Conservation (phyloP, 2,888 invertebrate species). For the Spodoptera exigua region DNA sequence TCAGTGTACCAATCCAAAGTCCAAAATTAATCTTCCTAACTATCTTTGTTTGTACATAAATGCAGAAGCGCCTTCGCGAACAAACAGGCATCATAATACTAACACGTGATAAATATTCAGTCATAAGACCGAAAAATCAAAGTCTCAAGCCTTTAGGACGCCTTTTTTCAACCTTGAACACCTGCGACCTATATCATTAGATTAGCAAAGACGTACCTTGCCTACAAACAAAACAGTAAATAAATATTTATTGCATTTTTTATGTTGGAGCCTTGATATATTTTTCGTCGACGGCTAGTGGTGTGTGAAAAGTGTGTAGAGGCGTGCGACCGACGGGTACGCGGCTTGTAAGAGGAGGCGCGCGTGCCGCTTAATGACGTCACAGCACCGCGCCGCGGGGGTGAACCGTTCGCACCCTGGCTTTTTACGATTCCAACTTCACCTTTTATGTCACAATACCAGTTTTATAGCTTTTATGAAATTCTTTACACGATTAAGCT, state of each 20-base stretch:
- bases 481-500: slow-evolving; percentile 85
- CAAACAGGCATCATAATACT: slow-evolving; percentile 25
- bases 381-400: slow-evolving; percentile 68
- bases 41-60: slow-evolving; percentile 39
- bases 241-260: slow-evolving; percentile 45
- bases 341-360: slow-evolving; percentile 32
- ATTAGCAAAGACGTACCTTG: slow-evolving; percentile 24
- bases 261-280: slow-evolving; percentile 41
- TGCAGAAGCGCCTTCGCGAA: slow-evolving; percentile 39
- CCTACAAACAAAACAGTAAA: slow-evolving; percentile 34
- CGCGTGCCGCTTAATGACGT: slow-evolving; percentile 74
- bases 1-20: slow-evolving; percentile 32
- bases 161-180: slow-evolving; percentile 19
- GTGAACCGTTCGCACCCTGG: slow-evolving; percentile 68
- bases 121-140: slow-evolving; percentile 1
- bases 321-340: slow-evolving; percentile 53
- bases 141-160: neutral
- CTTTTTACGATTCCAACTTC: slow-evolving; percentile 82
- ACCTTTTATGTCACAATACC: slow-evolving; percentile 82
- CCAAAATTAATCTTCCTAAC: slow-evolving; percentile 43
- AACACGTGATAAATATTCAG: slow-evolving; percentile 11
- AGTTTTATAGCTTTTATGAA: slow-evolving; percentile 84
- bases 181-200: slow-evolving; percentile 26
- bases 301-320: slow-evolving; percentile 70
- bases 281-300: slow-evolving; percentile 63